Percentiles rank a stretch among this genome's conserved stretches.
These are phyloP conservation scores for Molossus alvarezi DNA, from an alignment of 2,797 vertebrate genomes.

Conservation along the genomic window DNA sequence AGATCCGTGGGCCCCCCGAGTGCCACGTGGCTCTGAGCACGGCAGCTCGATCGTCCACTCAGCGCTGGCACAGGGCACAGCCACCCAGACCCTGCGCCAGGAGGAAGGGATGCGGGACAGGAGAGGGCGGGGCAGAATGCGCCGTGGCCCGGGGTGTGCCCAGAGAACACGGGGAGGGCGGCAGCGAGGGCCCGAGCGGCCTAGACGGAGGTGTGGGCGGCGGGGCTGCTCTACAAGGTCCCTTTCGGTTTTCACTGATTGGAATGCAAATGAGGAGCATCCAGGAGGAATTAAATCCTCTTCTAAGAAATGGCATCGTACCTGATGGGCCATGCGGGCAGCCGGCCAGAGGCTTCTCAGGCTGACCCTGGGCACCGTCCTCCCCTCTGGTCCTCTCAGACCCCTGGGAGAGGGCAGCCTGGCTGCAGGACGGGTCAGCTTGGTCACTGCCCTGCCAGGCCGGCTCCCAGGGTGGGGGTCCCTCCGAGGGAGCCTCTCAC, in stretches of 20 bases:
- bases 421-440: no score
- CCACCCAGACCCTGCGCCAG: neutral
- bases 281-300: neutral
- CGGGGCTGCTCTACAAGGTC: fast-evolving
- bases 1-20: neutral
- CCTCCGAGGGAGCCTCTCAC: neutral
- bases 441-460: neutral
- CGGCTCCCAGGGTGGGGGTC: no score
- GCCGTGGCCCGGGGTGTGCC: fast-evolving
- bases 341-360: neutral
- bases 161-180: neutral
- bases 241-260: neutral
- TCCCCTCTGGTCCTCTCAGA: neutral
- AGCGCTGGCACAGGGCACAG: fast-evolving
- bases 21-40: fast-evolving
- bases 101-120: no score
- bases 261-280: neutral
- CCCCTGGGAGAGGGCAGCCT: neutral
- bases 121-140: fast-evolving
- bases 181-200: neutral
- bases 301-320: neutral
- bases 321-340: fast-evolving
- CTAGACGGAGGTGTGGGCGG: fast-evolving
- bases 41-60: no score
- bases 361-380: neutral